A percentile compares a stretch with the other conserved stretches of the same genome.
These are phyloP conservation scores for Xenopus laevis DNA, from an alignment of 2,113 vertebrate species.

Conservation along the genomic window DNA sequence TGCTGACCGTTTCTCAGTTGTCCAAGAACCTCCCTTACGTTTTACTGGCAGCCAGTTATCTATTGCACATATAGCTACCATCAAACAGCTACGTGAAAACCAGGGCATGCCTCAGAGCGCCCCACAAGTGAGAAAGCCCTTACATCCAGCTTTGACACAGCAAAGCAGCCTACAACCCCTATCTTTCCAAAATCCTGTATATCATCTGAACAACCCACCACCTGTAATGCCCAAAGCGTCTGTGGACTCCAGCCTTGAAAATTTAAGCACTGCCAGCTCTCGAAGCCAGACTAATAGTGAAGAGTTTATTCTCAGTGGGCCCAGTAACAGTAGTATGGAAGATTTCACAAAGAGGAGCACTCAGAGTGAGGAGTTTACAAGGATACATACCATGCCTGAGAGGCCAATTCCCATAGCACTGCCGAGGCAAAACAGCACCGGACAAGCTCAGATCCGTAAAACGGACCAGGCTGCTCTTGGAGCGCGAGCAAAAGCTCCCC, in stretches of 20 bases:
- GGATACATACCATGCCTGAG: conserved; percentile 56
- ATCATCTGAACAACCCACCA: conserved; percentile 82
- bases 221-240: conserved; percentile 63
- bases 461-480: conserved; percentile 77
- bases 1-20: conserved; percentile 47
- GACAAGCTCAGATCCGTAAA: conserved; percentile 79
- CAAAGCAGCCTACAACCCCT: conserved; percentile 85
- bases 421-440: conserved; percentile 79
- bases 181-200: conserved; percentile 93
- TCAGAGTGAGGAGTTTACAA: conserved; percentile 74
- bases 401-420: conserved; percentile 69
- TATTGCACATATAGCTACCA: conserved; percentile 64
- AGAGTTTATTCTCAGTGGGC: conserved; percentile 71
- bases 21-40: conserved; percentile 72
- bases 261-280: conserved; percentile 87
- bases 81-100: conserved; percentile 70
- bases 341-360: conserved; percentile 73
- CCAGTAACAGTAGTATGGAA: conserved; percentile 85
- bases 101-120: conserved; percentile 82
- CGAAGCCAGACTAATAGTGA: conserved; percentile 82
- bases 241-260: conserved; percentile 86
- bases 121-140: conserved; percentile 82
- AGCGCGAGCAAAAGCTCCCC: conserved; percentile 63
- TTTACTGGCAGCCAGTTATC: conserved; percentile 82
- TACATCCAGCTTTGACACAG: conserved; percentile 77